A percentile compares a stretch with the other conserved stretches of the same genome.
Conservation (phyloP, 2,797 vertebrate species). For the Gallirallus australis region DNA sequence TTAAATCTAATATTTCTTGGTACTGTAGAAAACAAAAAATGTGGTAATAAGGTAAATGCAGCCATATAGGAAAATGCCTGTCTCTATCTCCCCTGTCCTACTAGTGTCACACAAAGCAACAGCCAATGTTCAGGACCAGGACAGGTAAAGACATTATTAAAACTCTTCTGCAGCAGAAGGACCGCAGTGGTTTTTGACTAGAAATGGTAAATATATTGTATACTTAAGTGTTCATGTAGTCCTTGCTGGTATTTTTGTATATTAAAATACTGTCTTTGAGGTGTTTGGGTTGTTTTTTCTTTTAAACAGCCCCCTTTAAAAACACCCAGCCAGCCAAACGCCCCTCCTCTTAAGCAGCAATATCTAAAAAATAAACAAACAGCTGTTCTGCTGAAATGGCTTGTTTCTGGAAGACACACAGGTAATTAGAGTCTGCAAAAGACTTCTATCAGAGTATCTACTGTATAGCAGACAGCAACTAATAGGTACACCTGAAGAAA, state of each 20-base stretch:
- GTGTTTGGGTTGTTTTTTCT: background rate
- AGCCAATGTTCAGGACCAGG: background rate
- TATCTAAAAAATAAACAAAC: background rate
- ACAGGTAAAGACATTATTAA: background rate
- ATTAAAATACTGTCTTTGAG: background rate
- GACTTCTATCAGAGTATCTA: background rate
- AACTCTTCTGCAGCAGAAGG: background rate
- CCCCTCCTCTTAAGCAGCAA: background rate
- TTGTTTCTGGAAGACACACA: background rate
- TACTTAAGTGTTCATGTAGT: background rate
- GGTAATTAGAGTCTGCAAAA: background rate
- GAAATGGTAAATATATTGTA: background rate
- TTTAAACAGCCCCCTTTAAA: background rate
- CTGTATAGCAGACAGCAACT: background rate
- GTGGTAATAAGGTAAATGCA: background rate
- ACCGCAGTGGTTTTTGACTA: background rate
- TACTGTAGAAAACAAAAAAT: background rate
- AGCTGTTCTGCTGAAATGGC: background rate
- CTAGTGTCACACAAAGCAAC: background rate
- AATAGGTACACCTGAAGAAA: background rate
- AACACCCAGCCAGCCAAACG: background rate
- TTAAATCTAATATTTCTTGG: background rate
- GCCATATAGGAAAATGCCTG: background rate
- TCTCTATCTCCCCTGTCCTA: background rate
- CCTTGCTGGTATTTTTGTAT: background rate